These are phyloP conservation scores for Pissodes strobi DNA, from an alignment of 1,140 invertebrate genomes.

Conservation along the genomic window DNA sequence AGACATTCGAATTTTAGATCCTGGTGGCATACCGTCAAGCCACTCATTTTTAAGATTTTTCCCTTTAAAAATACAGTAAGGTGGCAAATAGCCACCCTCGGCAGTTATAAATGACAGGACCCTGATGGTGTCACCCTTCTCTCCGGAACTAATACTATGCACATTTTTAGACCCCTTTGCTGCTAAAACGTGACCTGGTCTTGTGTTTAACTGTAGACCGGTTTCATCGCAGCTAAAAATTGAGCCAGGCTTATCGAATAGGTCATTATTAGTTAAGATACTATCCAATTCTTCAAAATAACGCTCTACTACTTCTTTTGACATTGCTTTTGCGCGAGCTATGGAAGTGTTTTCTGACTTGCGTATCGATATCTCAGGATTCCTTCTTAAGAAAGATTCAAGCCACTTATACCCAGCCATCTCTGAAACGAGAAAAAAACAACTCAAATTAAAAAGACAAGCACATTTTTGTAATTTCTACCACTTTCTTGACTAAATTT, in stretches of 20 bases:
- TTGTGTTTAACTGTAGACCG: slow-evolving; percentile 45
- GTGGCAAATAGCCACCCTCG: no score
- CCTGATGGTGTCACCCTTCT: slow-evolving; percentile 45
- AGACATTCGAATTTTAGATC: slow-evolving; percentile 49
- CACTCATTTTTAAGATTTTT: no score
- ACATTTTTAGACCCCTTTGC: slow-evolving; percentile 48
- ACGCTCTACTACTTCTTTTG: slow-evolving; percentile 5
- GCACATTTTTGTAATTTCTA: no score
- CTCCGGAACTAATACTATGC: slow-evolving; percentile 7
- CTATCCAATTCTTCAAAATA: slow-evolving; percentile 13
- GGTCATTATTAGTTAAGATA: slow-evolving; percentile 13
- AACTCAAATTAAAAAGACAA: no score
- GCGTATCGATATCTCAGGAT: slow-evolving; percentile 8
- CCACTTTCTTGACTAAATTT: slow-evolving; percentile 10
- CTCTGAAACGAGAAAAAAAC: slow-evolving; percentile 13
- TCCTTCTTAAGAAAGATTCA: slow-evolving; percentile 13
- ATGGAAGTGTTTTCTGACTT: slow-evolving; percentile 20
- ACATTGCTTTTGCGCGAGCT: slow-evolving; percentile 12
- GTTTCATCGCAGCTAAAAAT: slow-evolving; percentile 29
- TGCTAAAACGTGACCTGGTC: slow-evolving; percentile 46
- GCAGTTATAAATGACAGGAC: slow-evolving; percentile 40
- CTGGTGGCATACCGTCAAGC: no score
- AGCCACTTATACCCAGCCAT: no score
- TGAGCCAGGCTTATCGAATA: slow-evolving; percentile 25
- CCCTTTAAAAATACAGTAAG: no score